A percentile compares a stretch with the other conserved stretches of the same genome.
Conservation (phyloP, 1,140 invertebrate species). For the Neodiprion lecontei region DNA sequence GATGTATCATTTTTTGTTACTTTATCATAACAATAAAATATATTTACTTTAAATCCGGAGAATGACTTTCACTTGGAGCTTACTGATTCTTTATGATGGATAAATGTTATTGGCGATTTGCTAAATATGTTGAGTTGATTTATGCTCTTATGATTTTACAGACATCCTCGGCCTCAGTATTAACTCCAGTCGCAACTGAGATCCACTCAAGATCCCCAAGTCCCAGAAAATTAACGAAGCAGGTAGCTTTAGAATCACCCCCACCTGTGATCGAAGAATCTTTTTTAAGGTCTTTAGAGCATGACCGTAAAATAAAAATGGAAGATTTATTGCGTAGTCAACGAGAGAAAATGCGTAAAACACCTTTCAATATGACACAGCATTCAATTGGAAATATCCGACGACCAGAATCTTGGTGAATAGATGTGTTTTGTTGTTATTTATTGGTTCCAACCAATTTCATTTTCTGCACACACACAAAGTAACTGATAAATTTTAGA, state of each 20-base stretch:
- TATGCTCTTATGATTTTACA: slow-evolving; percentile 8
- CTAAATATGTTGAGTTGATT: no score
- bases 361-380: slow-evolving; percentile 29
- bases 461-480: not conserved
- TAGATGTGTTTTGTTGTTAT: not conserved
- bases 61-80: not conserved
- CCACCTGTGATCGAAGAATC: slow-evolving; percentile 45
- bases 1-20: not conserved
- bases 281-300: slow-evolving; percentile 47
- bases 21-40: no score
- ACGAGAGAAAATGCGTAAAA: slow-evolving; percentile 44
- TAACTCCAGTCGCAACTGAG: slow-evolving; percentile 40
- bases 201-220: slow-evolving; percentile 49
- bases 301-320: slow-evolving; percentile 42
- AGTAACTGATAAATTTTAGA: not conserved
- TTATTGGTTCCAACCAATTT: no score
- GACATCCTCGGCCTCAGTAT: slow-evolving; percentile 33
- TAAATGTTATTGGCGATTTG: not conserved
- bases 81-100: no score
- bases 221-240: slow-evolving; percentile 54
- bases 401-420: slow-evolving; percentile 51
- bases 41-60: no score
- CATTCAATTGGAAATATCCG: slow-evolving; percentile 37
- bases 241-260: slow-evolving; percentile 55
- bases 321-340: slow-evolving; percentile 47